A percentile compares a stretch with the other conserved stretches of the same genome.
phyloP scores from a whole-genome alignment of 92 coral and sea anemone species.

The Meandrina meandrites region DNA sequence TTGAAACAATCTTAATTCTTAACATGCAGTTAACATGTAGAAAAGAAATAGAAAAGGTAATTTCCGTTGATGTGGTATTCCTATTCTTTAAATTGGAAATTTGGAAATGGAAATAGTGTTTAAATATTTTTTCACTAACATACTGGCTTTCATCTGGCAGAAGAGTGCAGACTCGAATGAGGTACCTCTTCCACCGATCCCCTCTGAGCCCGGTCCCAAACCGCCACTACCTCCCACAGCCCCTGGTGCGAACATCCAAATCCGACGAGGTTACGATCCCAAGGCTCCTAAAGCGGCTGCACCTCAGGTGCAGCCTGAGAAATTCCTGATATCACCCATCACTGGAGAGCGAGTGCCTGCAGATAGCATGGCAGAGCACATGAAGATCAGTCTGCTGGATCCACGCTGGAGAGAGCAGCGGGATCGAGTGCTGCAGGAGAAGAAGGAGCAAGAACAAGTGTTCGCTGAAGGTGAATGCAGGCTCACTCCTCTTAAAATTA shows the following conservation, averaged over 20 bases:
- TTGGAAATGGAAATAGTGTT: too few species aligned
- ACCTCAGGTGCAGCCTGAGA: conserved; percentile 68
- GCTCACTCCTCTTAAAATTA: too few species aligned
- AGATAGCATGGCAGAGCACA: conserved; percentile 93
- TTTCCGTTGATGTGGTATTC: too few species aligned
- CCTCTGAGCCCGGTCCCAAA: conserved; percentile 83
- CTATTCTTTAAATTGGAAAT: too few species aligned
- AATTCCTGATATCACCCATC: conserved; percentile 95
- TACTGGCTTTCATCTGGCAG: conserved; percentile 53
- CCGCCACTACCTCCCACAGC: conserved; percentile 99
- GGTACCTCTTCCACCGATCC: conserved; percentile 85
- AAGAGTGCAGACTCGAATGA: conserved; percentile 44
- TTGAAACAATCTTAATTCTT: too few species aligned
- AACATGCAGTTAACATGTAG: neutral
- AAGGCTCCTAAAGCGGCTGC: conserved; percentile 80
- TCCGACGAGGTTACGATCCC: conserved; percentile 95
- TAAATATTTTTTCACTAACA: too few species aligned
- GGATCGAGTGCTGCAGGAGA: conserved; percentile 86
- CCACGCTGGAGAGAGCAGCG: conserved; percentile 99
- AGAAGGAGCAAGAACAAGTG: conserved; percentile 91
- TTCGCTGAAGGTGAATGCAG: conserved; percentile 89
- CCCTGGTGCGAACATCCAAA: conserved; percentile 86
- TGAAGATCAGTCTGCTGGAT: conserved; percentile 97
- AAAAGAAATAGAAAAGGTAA: neutral
- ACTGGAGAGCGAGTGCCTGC: conserved; percentile 99